Conservation (phyloP, 2,113 vertebrate species). For the Gnathonemus echidnorhynchus region DNA sequence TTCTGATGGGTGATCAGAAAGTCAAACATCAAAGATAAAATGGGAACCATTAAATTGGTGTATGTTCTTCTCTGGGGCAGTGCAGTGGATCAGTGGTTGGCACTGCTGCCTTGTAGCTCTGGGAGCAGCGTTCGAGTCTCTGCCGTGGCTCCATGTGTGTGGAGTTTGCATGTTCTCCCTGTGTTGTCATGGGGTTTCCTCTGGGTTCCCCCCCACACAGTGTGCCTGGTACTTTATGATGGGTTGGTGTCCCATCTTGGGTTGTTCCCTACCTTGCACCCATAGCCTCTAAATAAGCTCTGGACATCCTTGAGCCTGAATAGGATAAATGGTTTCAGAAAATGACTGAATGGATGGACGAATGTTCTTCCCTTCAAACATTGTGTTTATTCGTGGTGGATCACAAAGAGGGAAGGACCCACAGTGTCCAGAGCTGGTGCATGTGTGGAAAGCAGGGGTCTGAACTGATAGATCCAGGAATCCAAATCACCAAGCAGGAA, state of each 20-base stretch:
- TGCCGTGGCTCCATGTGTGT: background rate
- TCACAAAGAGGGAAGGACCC: background rate
- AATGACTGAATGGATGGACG: background rate
- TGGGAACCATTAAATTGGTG: background rate
- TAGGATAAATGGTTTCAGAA: too few species aligned
- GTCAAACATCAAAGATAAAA: background rate
- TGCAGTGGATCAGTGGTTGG: too few species aligned
- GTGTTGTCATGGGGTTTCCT: background rate
- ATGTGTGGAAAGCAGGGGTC: background rate
- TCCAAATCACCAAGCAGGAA: background rate
- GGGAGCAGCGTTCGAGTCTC: background rate
- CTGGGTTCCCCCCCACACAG: too few species aligned
- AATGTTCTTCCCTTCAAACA: background rate
- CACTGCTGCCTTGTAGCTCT: background rate
- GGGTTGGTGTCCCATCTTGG: background rate
- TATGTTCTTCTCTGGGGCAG: background rate
- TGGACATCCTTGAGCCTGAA: too few species aligned
- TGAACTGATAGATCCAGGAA: background rate
- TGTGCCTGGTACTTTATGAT: background rate
- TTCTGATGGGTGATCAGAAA: background rate
- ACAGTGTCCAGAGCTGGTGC: background rate
- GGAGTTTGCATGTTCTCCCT: background rate
- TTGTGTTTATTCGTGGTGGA: background rate
- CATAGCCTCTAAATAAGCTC: background rate
- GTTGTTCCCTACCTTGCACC: background rate